Evolutionary conservation across 2,113 vertebrate genomes (phyloP).

Genomic region (Erythrolamprus reginae): DNA sequence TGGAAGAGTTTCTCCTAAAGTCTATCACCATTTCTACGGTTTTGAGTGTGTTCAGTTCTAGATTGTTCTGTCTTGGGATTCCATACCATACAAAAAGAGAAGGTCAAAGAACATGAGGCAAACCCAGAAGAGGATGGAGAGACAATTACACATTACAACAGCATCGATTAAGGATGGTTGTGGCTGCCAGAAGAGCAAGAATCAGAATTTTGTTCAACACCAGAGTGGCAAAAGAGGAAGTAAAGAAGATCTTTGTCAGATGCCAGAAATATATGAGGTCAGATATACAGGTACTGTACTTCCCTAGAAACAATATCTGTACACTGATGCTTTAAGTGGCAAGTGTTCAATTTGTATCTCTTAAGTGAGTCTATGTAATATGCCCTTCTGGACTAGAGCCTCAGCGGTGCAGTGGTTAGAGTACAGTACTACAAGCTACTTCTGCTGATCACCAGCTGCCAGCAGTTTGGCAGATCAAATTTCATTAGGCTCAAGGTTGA

Average conservation of each 20-base stretch:
- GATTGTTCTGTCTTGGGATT: no score
- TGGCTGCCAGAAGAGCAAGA: neutral
- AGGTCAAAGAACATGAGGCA: neutral
- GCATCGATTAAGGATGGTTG: neutral
- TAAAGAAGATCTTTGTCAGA: neutral
- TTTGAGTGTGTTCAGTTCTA: no score
- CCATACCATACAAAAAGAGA: no score
- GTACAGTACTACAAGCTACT: no score
- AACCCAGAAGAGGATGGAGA: neutral
- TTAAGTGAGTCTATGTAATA: neutral
- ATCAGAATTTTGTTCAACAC: neutral
- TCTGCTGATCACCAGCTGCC: no score
- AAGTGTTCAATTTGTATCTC: neutral
- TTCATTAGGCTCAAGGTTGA: no score
- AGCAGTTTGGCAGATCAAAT: no score
- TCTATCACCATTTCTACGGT: no score
- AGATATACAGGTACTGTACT: no score
- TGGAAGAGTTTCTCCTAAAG: no score
- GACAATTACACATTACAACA: neutral
- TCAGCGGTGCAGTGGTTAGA: no score
- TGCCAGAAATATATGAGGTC: neutral
- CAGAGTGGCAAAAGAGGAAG: neutral
- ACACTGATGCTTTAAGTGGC: neutral
- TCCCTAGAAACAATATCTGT: neutral
- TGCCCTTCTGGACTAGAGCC: neutral